These are phyloP conservation scores for Herminia tarsipennalis DNA, from an alignment of 2,888 invertebrate genomes.

Conservation along the genomic window DNA sequence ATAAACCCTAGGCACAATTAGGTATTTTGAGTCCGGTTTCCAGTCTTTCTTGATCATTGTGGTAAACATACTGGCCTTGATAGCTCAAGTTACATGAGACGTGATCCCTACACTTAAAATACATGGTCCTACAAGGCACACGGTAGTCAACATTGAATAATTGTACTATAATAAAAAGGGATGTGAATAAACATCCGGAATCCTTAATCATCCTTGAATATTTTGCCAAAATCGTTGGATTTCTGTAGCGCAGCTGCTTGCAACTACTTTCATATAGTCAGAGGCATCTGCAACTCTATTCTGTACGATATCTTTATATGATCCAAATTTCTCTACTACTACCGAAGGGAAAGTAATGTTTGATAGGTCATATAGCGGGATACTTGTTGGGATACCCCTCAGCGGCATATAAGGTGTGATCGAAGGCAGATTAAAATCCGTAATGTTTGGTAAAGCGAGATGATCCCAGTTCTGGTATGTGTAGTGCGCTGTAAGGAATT, in stretches of 20 bases:
- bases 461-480: constrained; percentile 78
- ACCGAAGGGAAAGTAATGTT: constrained; percentile 61
- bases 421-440: too few relatives aligned
- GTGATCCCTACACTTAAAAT: too few relatives aligned
- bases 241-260: constrained; percentile 81
- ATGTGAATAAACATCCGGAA: constrained; percentile 1
- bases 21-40: too few relatives aligned
- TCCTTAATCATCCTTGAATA: constrained; percentile 56
- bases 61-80: too few relatives aligned
- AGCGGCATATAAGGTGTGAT: too few relatives aligned
- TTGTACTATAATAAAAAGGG: not conserved
- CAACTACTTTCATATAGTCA: constrained; percentile 80
- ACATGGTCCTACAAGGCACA: too few relatives aligned
- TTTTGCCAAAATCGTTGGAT: constrained; percentile 71
- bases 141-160: not conserved
- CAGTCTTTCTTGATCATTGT: too few relatives aligned
- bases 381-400: constrained; percentile 70
- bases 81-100: too few relatives aligned
- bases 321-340: too few relatives aligned
- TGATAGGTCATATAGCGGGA: too few relatives aligned
- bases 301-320: constrained; percentile 77
- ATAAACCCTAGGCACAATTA: too few relatives aligned
- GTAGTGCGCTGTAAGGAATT: constrained; percentile 81
- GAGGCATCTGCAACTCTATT: constrained; percentile 81
- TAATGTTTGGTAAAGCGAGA: constrained; percentile 76